Percentiles rank a stretch among this genome's conserved stretches.
Evolutionary conservation across 2,113 vertebrate species (phyloP).

Genomic region (Phaethornis superciliosus): DNA sequence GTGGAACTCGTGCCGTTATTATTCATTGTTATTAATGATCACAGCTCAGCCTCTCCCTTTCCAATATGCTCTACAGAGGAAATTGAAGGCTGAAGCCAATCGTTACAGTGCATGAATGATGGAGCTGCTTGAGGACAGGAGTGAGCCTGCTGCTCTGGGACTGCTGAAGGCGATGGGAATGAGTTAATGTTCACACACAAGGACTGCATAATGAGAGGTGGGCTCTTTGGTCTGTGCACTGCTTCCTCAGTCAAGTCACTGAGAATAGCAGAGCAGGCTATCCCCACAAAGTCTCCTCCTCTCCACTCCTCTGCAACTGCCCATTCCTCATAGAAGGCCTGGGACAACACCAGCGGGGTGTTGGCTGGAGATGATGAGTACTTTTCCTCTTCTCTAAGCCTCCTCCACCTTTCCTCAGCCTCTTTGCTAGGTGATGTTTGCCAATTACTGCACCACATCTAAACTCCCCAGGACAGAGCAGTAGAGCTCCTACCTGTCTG

Average conservation of each 20-base stretch:
- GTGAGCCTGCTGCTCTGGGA: background rate
- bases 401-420: background rate
- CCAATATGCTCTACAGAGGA: conserved; percentile 42
- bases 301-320: background rate
- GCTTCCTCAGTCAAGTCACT: background rate
- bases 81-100: conserved; percentile 54
- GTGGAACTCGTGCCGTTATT: conserved; percentile 38
- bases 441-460: background rate
- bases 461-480: background rate
- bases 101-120: conserved; percentile 34
- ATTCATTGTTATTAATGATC: conserved; percentile 64
- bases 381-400: background rate
- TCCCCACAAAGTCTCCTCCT: background rate
- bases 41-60: conserved; percentile 32
- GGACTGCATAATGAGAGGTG: background rate
- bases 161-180: background rate
- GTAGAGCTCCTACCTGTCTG: background rate
- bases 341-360: background rate
- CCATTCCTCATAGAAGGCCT: background rate
- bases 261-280: background rate
- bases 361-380: background rate
- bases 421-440: background rate
- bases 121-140: conserved; percentile 7
- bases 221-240: background rate
- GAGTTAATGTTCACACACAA: background rate